These are phyloP conservation scores for Takifugu rubripes DNA, from an alignment of 2,797 vertebrate species.

Conservation along the genomic window DNA sequence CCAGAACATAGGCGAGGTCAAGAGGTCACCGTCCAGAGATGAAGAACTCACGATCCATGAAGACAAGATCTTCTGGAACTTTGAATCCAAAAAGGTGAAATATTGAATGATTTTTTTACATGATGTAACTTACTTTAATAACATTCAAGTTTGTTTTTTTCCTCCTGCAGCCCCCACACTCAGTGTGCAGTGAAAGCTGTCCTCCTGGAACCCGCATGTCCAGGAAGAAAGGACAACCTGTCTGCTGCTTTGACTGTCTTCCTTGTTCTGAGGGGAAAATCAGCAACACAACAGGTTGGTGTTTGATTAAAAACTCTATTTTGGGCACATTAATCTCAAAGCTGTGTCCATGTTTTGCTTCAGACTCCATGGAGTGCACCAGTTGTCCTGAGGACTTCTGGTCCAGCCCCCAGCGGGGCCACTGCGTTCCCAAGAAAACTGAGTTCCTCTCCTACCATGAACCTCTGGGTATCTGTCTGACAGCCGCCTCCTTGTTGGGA, in stretches of 20 bases:
- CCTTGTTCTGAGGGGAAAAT: slow-evolving; percentile 62
- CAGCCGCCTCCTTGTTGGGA: slow-evolving; percentile 4
- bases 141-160: neutral
- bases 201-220: slow-evolving; percentile 57
- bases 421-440: slow-evolving; percentile 26
- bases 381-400: slow-evolving; percentile 17
- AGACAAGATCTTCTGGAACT: slow-evolving; percentile 68
- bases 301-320: neutral
- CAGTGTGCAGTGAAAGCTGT: slow-evolving; percentile 66
- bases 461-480: slow-evolving; percentile 16
- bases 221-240: slow-evolving; percentile 41
- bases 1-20: slow-evolving; percentile 61
- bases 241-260: slow-evolving; percentile 70
- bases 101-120: neutral
- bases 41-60: slow-evolving; percentile 57
- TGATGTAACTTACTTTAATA: neutral
- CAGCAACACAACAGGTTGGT: slow-evolving; percentile 34
- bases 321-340: neutral
- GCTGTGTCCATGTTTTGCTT: neutral
- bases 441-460: slow-evolving; percentile 3
- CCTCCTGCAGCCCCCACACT: slow-evolving; percentile 44
- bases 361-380: slow-evolving; percentile 7
- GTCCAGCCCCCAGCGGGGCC: slow-evolving; percentile 2
- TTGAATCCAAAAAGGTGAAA: slow-evolving; percentile 18
- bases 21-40: slow-evolving; percentile 33